Evolutionary conservation across 1,140 invertebrate genomes (phyloP), one percentile per base, ranked within the genome.

Genomic region (Leptonema lineaticorne): DNA sequence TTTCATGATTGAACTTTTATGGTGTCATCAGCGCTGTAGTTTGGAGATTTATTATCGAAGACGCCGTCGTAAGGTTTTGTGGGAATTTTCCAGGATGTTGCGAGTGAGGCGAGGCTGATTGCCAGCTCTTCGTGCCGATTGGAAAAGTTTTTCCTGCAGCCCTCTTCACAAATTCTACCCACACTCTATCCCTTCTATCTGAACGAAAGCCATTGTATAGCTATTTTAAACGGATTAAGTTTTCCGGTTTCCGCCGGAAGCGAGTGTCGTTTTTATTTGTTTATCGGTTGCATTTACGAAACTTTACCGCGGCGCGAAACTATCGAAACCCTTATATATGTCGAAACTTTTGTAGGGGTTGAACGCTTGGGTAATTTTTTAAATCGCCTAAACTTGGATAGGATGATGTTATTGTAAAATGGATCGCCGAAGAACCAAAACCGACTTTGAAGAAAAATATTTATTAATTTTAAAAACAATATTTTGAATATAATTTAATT

Each of bases 1-100:
- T 71, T 69, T 69, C 70, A 59, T 30, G 70, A 72, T 72, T 72
- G 67, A 72, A 72, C 48, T 72, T 72, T 72, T 72, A 72, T 57
- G 63, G 50, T 48, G 48, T 66, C 70, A 72, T 69, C 70, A 69
- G 70, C 48, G 67, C 33, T 48, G 64, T 58, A 50, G 58, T 64
- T 46, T 9, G 58, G 16, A 63, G 41, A 67, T 67, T 72, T 64
- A 64, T 64, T 50, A 33, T 46, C 62, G 45, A 50, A 64, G 45
- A 28, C 9, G 62, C 37, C 60, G 26, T 28, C 28, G 28, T 63
- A 64, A 46, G 45, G 45, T 50, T 50, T 50, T 50, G 58, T 26
- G 58, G 58, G 29, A 62, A 62, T 41, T 62, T 45, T 58, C 56
- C 56, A 11, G 56, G 28, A 33, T 26, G 30, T 62, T 26, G 24